phyloP scores from a whole-genome alignment of 2,888 invertebrate species.

The Sesia apiformis region DNA sequence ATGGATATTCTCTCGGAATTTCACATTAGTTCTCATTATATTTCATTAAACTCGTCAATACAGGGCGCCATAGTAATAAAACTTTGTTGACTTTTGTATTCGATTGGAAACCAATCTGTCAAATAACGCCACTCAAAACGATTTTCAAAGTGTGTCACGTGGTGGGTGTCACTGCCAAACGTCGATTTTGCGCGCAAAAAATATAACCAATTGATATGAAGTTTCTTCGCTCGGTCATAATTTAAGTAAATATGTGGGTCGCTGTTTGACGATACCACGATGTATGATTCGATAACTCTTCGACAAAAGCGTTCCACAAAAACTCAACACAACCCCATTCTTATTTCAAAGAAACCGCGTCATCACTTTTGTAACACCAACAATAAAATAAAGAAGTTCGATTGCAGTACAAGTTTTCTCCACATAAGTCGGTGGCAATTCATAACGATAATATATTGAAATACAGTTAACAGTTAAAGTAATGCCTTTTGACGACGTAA shows the following conservation, averaged over 20 bases:
- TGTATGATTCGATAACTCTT: constrained; percentile 6
- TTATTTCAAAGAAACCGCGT: constrained; percentile 15
- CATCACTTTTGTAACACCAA: constrained; percentile 18
- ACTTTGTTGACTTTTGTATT: not conserved
- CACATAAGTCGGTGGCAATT: constrained; percentile 31
- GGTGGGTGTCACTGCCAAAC: not conserved
- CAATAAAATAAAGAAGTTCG: constrained; percentile 20
- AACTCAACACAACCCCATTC: constrained; percentile 22
- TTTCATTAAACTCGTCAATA: not conserved
- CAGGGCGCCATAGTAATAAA: not conserved
- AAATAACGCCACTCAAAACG: constrained; percentile 7
- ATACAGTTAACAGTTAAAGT: constrained; percentile 48
- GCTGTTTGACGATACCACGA: not conserved
- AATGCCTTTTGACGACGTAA: constrained; percentile 45
- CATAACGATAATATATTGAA: constrained; percentile 51
- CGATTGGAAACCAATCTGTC: not conserved
- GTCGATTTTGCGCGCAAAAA: not conserved
- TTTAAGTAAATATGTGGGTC: constrained; percentile 1
- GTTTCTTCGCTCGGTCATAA: not conserved
- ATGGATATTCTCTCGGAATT: too few relatives aligned
- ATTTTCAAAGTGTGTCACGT: constrained; percentile 8
- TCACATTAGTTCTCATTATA: not conserved
- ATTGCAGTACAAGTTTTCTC: constrained; percentile 33
- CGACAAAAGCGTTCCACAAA: constrained; percentile 9
- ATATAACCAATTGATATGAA: not conserved